Conservation (phyloP, 2,113 vertebrate genomes). For the Macroglossus sobrinus region DNA sequence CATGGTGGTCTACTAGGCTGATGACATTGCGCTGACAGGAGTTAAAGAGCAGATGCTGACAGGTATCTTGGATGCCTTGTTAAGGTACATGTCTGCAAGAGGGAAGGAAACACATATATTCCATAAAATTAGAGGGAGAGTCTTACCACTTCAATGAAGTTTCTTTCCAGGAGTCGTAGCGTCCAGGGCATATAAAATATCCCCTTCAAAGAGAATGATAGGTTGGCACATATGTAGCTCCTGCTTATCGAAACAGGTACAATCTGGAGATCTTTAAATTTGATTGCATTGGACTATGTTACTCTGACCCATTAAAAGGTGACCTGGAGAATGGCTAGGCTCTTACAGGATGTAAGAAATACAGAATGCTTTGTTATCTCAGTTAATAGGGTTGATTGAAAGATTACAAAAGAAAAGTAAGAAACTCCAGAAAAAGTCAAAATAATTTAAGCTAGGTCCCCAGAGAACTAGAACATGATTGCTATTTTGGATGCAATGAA, state of each 20-base stretch:
- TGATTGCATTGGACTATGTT: neutral
- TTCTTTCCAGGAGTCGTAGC: neutral
- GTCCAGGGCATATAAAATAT: too few species aligned
- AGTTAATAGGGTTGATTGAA: neutral
- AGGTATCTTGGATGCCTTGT: neutral
- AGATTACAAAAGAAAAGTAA: neutral
- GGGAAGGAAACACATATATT: neutral
- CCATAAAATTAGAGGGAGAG: neutral
- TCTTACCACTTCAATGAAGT: neutral
- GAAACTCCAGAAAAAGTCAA: neutral
- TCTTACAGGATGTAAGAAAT: neutral
- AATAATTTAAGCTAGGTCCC: neutral
- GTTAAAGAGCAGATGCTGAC: neutral
- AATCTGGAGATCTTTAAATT: neutral
- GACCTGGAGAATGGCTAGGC: neutral
- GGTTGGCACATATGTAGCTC: neutral
- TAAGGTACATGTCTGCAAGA: neutral
- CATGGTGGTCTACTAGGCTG: too few species aligned
- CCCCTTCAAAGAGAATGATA: neutral
- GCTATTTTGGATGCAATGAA: neutral
- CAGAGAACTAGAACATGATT: neutral
- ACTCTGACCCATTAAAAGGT: neutral
- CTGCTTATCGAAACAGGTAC: neutral
- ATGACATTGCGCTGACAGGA: neutral
- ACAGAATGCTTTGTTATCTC: neutral